These are phyloP conservation scores for Dryas iulia DNA, from an alignment of 1,140 invertebrate species.

Conservation along the genomic window DNA sequence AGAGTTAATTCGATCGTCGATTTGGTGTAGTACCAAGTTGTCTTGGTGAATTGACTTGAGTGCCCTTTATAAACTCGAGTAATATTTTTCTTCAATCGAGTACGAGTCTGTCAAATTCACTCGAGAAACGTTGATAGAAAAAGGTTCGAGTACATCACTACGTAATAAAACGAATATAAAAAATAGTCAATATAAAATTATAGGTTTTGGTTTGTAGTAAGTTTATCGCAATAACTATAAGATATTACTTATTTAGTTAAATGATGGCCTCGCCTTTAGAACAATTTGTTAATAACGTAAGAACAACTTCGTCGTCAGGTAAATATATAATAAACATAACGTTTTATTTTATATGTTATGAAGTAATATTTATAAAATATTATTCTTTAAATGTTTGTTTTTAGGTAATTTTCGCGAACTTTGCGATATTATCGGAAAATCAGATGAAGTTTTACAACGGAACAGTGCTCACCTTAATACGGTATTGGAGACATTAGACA, in stretches of 20 bases:
- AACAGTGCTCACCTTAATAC: constrained; percentile 92
- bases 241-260: neutral
- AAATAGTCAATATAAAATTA: neutral
- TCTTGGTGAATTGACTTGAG: no score
- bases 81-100: no score
- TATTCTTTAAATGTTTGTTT: constrained; percentile 27
- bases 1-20: no score
- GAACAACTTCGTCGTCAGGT: constrained; percentile 71
- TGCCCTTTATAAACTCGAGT: no score
- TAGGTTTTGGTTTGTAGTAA: neutral
- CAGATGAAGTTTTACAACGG: constrained; percentile 88
- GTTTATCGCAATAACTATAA: neutral
- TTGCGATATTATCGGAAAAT: constrained; percentile 89
- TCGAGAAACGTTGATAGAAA: no score
- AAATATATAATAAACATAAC: constrained; percentile 4
- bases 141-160: neutral
- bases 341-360: neutral
- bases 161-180: neutral
- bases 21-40: no score
- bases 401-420: constrained; percentile 92
- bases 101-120: no score
- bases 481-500: constrained; percentile 92
- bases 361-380: constrained; percentile 9
- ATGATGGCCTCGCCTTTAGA: constrained; percentile 71
- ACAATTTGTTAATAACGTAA: constrained; percentile 74